A percentile compares a stretch with the other conserved stretches of the same genome.
Conservation (phyloP, 2,797 vertebrate genomes). For the Carapus acus region DNA sequence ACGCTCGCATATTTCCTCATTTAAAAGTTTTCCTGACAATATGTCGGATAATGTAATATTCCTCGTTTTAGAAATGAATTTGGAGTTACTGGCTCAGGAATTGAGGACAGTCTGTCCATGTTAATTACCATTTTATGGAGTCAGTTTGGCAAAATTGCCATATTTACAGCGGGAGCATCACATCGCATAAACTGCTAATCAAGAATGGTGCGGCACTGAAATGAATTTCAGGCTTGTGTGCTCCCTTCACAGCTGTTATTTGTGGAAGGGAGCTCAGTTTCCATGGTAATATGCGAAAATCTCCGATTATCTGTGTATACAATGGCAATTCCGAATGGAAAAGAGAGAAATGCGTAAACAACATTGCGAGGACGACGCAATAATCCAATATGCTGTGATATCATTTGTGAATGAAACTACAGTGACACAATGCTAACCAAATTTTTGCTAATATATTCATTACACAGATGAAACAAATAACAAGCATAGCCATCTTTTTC, state of each 20-base stretch:
- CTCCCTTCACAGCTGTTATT: slow-evolving; percentile 6
- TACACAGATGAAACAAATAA: slow-evolving; percentile 40
- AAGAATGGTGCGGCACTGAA: neutral
- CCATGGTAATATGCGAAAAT: slow-evolving; percentile 33
- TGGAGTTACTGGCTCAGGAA: neutral
- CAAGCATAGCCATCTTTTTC: slow-evolving; percentile 36
- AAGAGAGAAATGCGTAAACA: slow-evolving; percentile 9
- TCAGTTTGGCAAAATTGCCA: no score
- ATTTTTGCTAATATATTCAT: slow-evolving; percentile 25
- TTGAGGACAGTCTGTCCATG: neutral
- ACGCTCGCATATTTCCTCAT: no score
- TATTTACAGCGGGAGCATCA: no score
- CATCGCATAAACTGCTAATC: neutral
- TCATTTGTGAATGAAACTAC: neutral
- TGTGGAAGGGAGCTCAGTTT: slow-evolving; percentile 28
- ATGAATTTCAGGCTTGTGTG: neutral
- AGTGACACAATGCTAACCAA: slow-evolving; percentile 11
- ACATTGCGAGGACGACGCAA: slow-evolving; percentile 8
- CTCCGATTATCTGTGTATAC: slow-evolving; percentile 13
- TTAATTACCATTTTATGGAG: no score
- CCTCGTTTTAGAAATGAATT: no score
- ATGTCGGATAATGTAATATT: no score
- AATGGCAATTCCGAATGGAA: slow-evolving; percentile 26
- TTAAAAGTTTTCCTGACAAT: no score
- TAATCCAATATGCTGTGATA: slow-evolving; percentile 5